Conservation (phyloP, 2,797 vertebrate species). For the Enoplosus armatus region DNA sequence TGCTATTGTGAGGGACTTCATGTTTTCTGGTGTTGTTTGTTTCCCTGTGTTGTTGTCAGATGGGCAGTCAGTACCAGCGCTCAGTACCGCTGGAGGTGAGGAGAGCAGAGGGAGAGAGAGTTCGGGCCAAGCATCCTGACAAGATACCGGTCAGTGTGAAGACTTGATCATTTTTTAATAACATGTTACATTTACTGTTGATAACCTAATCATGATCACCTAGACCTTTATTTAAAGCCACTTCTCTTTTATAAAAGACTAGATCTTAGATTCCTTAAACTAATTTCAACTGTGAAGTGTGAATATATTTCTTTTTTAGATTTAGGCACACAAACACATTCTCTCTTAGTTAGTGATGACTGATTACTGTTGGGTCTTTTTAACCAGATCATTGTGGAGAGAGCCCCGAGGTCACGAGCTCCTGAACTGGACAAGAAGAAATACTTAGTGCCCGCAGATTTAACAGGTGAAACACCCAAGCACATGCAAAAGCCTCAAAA, state of each 20-base stretch:
- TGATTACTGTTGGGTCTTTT: not conserved
- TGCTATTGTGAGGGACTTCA: slow-evolving; percentile 51
- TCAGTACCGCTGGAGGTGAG: slow-evolving; percentile 85
- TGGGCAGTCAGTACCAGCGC: slow-evolving; percentile 87
- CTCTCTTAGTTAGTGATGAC: not conserved
- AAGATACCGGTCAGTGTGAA: slow-evolving; percentile 87
- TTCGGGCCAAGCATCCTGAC: slow-evolving; percentile 88
- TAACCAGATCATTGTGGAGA: slow-evolving; percentile 87
- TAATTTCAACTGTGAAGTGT: not conserved
- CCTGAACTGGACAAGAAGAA: slow-evolving; percentile 90
- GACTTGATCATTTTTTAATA: too few relatives aligned
- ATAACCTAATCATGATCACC: not conserved
- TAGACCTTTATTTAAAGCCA: not conserved
- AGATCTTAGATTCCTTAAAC: not conserved
- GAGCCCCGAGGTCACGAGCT: slow-evolving; percentile 83
- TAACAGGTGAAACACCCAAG: slow-evolving; percentile 82
- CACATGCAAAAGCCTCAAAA: not conserved
- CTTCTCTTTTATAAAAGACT: not conserved
- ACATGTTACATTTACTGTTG: not conserved
- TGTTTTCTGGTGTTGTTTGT: slow-evolving; percentile 36
- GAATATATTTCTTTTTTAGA: not conserved
- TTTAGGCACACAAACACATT: not conserved
- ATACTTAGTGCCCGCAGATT: slow-evolving; percentile 87
- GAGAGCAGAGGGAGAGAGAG: slow-evolving; percentile 87
- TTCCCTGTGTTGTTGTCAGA: slow-evolving; percentile 70